Base-by-base conservation (phyloP, 2,888 invertebrate species). In the Drosophila austrosaltans region DNA sequence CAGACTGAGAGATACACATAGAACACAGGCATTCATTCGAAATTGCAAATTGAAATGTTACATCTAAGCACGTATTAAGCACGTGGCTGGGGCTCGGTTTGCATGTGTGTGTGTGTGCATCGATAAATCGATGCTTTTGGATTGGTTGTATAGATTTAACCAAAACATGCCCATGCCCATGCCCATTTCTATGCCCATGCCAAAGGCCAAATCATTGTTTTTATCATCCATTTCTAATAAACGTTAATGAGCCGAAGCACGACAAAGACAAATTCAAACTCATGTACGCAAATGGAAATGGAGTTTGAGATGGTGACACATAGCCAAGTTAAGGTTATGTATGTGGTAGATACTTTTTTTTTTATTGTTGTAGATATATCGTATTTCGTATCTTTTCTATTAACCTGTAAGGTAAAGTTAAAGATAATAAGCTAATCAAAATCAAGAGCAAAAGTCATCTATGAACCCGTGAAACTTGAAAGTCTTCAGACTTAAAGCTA, bases 31-130 rank as follows among this genome's bases (percentile, higher is more conserved):
- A 48, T 63, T 56, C 62, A 62, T 54, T 66, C 61, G 70, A 73
- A 87, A 87, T 86, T 81, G 89, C 86, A 87, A 86, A 86, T 86
- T 86, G 86, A 88, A 86, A 86, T 86, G 86, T 86, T 87, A 86
- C 85, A 84, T 89, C 82, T 82, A 89, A 84, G 87, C 89, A 88
- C 87, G 89, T 88, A 86, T 88, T 89, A 83, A 81, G 81, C 73
- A 77, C 79, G 74, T 79, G 78, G 74, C 77, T 60, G 16, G 44
- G 36, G 59, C 65, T 63, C 42, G 57, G 22, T 44, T 64, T 62
- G 61, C 53, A 53, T 53, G n/a, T 58, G 48, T 62, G 61, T 48
- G 44, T 53, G n/a, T 58, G 48, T 63, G 57, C 67, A 67, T 65
- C 80, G 74, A 76, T 82, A 87, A 85, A 85, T 83, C 87, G 80